Conservation (phyloP, 2,888 invertebrate genomes). For the Thera britannica region DNA sequence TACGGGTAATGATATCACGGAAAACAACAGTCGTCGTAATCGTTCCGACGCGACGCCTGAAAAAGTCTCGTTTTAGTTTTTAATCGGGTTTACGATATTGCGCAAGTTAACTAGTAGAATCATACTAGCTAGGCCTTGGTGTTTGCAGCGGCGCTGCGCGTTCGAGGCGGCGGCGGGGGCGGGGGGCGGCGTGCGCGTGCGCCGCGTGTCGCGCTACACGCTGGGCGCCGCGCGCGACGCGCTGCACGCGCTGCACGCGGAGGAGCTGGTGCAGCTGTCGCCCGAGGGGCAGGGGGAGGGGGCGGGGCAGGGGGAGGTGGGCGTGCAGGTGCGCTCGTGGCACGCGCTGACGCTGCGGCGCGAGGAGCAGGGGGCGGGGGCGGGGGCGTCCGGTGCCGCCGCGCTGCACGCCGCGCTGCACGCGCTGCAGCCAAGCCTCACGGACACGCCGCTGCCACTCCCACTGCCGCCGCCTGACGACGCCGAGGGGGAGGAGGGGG, state of each 20-base stretch:
- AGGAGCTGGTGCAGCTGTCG: conserved; percentile 55
- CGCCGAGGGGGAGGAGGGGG: too few species aligned
- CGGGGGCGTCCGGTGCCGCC: conserved; percentile 16
- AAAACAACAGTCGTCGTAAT: too few species aligned
- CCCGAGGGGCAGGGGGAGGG: conserved; percentile 25
- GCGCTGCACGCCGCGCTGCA: conserved; percentile 49
- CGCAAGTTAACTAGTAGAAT: too few species aligned
- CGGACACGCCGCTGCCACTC: too few species aligned
- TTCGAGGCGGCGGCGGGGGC: conserved; percentile 35
- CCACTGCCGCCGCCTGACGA: too few species aligned
- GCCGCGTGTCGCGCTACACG: conserved; percentile 61
- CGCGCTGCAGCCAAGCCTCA: conserved; percentile 6
- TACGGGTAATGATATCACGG: too few species aligned
- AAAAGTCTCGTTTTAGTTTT: too few species aligned
- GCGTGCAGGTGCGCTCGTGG: conserved; percentile 56
- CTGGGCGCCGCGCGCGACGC: conserved; percentile 40
- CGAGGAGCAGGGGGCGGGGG: conserved; percentile 22
- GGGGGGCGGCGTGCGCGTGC: conserved; percentile 41
- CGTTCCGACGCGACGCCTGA: too few species aligned
- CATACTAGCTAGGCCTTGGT: too few species aligned
- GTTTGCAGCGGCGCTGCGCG: conserved; percentile 34
- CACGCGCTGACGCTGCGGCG: conserved; percentile 41
- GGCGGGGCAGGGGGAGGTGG: conserved; percentile 36
- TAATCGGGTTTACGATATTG: too few species aligned
- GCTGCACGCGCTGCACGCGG: conserved; percentile 56